Evolutionary conservation across 64 coral and sea anemone species (phyloP), one percentile per base, ranked within the genome.

Genomic region (Dendrophyllia cribrosa): DNA sequence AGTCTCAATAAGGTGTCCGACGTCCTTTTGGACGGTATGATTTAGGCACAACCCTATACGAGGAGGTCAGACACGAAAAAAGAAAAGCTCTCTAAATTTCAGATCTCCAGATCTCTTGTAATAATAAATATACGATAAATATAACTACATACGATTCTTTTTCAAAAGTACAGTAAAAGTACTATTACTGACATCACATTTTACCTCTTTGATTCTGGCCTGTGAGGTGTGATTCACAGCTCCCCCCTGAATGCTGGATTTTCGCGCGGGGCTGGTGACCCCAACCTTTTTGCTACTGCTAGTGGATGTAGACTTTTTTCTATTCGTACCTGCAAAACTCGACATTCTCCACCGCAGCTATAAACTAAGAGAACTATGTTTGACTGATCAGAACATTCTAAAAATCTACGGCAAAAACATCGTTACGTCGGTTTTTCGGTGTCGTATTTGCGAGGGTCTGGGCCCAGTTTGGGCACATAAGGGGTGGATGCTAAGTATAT

Each of bases 131-230:
- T 34, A 34, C 34, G 0, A 34, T 34, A 34, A 34, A 34, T 34
- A 34, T 34, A 34, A 34, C 34, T 34, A 34, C 34, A 34, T 34
- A 34, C 34, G 34, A 34, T 34, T 34, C 34, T 34, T 34, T 34
- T 34, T 34, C 34, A 34, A 34, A 34, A 34, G 34, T 34, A n/a
- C 34, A 34, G 2, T 34, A 34, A 34, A 34, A 34, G 34, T 34
- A 34, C 34, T 2, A 11, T 5, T 9, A 22, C 20, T 24, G 9
- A 80, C n/a, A 14, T 1, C 15, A 61, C 21, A n/a, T 14, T 68
- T 34, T 51, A 84, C 80, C 60, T 84, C 80, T 9, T 84, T 84
- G 19, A 84, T 84, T 52, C 80, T 64, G 9, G 80, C 19, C 62
- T 84, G 80, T 67, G 80, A 49, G 19, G 67, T 50, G 46, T 51